Conservation (phyloP, 1,140 invertebrate genomes). For the Hesperophylax magnus region DNA sequence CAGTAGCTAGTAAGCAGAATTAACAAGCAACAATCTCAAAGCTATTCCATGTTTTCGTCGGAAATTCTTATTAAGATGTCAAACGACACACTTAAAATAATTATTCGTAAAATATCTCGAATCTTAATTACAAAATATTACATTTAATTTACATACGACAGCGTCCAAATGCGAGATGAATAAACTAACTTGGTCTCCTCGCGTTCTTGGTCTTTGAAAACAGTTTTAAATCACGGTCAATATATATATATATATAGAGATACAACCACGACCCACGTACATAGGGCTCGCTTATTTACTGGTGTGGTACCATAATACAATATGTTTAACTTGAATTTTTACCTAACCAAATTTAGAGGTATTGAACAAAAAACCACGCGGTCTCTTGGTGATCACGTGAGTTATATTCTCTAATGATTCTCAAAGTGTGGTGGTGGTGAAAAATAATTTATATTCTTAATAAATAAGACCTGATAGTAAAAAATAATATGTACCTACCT, state of each 20-base stretch:
- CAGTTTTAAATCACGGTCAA: constrained; percentile 2
- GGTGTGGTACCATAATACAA: not conserved
- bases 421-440: not conserved
- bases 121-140: constrained; percentile 39
- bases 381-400: constrained; percentile 22
- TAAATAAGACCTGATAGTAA: too few relatives aligned
- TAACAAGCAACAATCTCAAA: too few relatives aligned
- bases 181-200: not conserved
- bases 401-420: not conserved
- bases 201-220: not conserved
- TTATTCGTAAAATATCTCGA: constrained; percentile 1
- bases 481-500: too few relatives aligned
- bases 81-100: constrained; percentile 2
- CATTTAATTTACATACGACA: constrained; percentile 22
- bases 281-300: constrained; percentile 26
- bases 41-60: not conserved
- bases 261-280: constrained; percentile 9
- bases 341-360: constrained; percentile 30
- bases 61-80: constrained; percentile 7
- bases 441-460: too few relatives aligned
- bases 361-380: constrained; percentile 26
- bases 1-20: not conserved
- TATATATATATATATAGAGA: not conserved
- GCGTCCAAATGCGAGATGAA: not conserved
- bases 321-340: constrained; percentile 14